These are phyloP conservation scores for Drosophila subpulchrella DNA, from an alignment of 1,140 invertebrate genomes.

Conservation along the genomic window DNA sequence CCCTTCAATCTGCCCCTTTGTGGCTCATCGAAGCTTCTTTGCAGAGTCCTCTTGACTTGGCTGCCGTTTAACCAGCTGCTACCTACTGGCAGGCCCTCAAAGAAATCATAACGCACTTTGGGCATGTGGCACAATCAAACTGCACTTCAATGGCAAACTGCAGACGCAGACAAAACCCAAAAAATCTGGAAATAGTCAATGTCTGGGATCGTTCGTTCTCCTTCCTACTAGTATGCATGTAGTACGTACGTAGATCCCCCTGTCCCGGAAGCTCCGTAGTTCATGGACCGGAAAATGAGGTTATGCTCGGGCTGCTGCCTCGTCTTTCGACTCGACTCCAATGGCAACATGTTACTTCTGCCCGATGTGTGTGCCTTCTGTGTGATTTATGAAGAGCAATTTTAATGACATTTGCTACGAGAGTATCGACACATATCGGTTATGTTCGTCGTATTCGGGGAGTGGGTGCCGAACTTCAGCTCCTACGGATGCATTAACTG, in stretches of 20 bases:
- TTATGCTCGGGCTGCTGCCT: conserved; percentile 73
- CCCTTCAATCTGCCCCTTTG: conserved; percentile 4
- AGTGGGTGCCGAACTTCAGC: conserved; percentile 40
- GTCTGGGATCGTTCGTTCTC: conserved; percentile 1
- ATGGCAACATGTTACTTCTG: conserved; percentile 44
- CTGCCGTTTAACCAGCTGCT: conserved; percentile 37
- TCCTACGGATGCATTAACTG: conserved; percentile 40
- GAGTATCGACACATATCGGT: conserved; percentile 72
- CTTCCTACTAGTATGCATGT: neutral
- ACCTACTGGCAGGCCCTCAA: conserved; percentile 51
- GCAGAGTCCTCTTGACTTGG: conserved; percentile 14
- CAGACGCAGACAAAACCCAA: conserved; percentile 16
- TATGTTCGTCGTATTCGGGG: conserved; percentile 20
- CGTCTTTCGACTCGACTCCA: conserved; percentile 16
- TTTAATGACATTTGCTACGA: conserved; percentile 83
- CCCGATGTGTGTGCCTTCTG: conserved; percentile 44
- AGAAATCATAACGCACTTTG: conserved; percentile 75
- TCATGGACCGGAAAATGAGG: conserved; percentile 83
- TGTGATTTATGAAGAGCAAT: conserved; percentile 84
- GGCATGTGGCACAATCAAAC: conserved; percentile 56
- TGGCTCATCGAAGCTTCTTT: conserved; percentile 7
- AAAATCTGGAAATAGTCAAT: conserved; percentile 36
- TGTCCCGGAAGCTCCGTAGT: conserved; percentile 41
- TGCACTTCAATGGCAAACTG: conserved; percentile 46
- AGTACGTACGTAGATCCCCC: neutral